phyloP scores from a whole-genome alignment of 1,140 invertebrate genomes.

The Neodiprion lecontei region DNA sequence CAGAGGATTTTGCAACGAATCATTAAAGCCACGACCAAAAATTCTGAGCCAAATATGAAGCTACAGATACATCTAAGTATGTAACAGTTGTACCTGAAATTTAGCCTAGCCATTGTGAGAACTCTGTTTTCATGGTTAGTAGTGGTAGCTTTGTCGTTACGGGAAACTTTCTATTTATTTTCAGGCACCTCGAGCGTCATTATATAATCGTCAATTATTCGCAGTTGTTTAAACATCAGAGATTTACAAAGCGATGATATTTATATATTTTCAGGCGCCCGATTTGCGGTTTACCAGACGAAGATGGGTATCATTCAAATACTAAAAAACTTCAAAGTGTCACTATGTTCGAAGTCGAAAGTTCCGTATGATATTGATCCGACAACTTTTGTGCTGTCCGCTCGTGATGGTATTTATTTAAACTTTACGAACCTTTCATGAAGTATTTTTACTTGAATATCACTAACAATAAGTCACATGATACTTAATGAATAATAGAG shows the following conservation, averaged over 20 bases:
- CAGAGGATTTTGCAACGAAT: no score
- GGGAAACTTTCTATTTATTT: no score
- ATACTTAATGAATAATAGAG: no score
- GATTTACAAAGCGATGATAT: background rate
- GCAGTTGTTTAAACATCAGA: background rate
- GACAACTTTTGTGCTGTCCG: slow-evolving; percentile 26
- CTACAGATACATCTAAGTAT: no score
- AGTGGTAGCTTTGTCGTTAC: no score
- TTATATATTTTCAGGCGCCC: background rate
- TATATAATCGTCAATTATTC: background rate
- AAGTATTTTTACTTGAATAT: no score
- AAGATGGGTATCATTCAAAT: background rate
- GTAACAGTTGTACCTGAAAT: no score
- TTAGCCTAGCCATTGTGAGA: no score
- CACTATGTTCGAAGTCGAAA: background rate
- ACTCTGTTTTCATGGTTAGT: no score
- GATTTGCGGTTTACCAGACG: background rate
- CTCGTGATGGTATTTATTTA: slow-evolving; percentile 37
- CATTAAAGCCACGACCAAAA: no score
- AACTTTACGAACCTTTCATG: slow-evolving; percentile 30
- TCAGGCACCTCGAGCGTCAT: background rate
- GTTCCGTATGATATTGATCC: slow-evolving; percentile 12
- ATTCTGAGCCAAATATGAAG: no score
- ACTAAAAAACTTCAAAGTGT: background rate
- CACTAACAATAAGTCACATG: no score